Evolutionary conservation across 2,113 vertebrate species (phyloP).

Genomic region (Clarias magur): DNA sequence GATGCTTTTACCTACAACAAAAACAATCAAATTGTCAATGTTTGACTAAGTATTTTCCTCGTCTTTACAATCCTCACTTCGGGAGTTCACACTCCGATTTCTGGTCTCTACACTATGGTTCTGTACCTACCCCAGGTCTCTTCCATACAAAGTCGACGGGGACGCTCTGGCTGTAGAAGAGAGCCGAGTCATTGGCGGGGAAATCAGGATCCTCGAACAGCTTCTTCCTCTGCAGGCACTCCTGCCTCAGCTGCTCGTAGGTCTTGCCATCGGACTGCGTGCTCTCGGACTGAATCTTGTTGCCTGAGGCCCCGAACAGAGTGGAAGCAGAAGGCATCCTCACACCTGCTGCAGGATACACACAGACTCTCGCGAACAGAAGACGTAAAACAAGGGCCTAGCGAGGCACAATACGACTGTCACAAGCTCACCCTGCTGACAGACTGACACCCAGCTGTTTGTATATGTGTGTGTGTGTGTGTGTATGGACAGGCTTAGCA

Average conservation of each 20-base stretch:
- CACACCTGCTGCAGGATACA: background rate
- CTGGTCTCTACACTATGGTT: no score
- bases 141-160: conserved; percentile 86
- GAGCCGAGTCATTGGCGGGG: conserved; percentile 75
- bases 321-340: conserved; percentile 76
- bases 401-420: background rate
- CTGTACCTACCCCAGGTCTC: conserved; percentile 80
- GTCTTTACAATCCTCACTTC: background rate
- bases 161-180: conserved; percentile 85
- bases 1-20: background rate
- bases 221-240: conserved; percentile 70
- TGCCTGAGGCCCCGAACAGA: background rate
- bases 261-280: conserved; percentile 76
- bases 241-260: conserved; percentile 78
- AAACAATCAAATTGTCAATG: background rate
- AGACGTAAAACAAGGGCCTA: background rate
- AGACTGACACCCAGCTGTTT: conserved; percentile 25
- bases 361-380: conserved; percentile 1
- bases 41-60: background rate
- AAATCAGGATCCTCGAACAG: conserved; percentile 91
- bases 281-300: conserved; percentile 45
- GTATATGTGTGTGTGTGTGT: conserved; percentile 19
- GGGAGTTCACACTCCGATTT: no score
- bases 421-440: background rate
- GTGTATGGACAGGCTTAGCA: conserved; percentile 43